Percentiles rank a stretch among this genome's conserved stretches.
Evolutionary conservation across 2,888 invertebrate species (phyloP).

Genomic region (Mythimna lalbum): DNA sequence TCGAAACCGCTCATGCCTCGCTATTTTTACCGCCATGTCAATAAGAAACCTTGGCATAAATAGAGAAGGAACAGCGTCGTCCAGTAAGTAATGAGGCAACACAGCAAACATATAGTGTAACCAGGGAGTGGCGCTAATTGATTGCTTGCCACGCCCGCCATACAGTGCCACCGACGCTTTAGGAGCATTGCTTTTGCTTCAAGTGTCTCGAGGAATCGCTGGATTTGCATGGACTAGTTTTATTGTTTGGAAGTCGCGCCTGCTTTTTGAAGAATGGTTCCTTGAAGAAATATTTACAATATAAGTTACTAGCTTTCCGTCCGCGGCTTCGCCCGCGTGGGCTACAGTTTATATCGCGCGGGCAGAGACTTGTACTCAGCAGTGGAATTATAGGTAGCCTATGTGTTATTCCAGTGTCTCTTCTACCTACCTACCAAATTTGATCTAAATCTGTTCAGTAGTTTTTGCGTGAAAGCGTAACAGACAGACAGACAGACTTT

Average conservation of each 20-base stretch:
- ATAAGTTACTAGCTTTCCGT: no score
- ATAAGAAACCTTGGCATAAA: constrained; percentile 73
- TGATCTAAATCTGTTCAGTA: no score
- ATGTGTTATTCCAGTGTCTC: no score
- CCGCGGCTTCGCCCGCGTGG: no score
- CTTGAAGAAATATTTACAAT: background rate
- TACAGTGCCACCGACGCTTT: constrained; percentile 69
- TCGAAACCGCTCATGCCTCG: constrained; percentile 12
- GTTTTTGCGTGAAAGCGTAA: no score
- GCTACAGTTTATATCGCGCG: no score
- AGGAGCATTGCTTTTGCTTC: constrained; percentile 53
- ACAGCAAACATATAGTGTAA: constrained; percentile 87
- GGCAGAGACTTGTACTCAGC: no score
- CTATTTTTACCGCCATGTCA: constrained; percentile 66
- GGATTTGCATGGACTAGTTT: constrained; percentile 56
- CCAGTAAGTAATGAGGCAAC: constrained; percentile 87
- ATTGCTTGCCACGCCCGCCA: constrained; percentile 83
- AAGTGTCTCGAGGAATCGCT: constrained; percentile 43
- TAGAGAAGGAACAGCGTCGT: constrained; percentile 75
- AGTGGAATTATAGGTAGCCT: no score
- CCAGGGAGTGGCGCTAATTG: constrained; percentile 83
- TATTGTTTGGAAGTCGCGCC: background rate
- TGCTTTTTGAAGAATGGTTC: background rate
- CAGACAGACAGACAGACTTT: no score
- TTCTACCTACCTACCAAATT: no score